Evolutionary conservation across 2,888 invertebrate species (phyloP).

Genomic region (Chymomyza procnemis): DNA sequence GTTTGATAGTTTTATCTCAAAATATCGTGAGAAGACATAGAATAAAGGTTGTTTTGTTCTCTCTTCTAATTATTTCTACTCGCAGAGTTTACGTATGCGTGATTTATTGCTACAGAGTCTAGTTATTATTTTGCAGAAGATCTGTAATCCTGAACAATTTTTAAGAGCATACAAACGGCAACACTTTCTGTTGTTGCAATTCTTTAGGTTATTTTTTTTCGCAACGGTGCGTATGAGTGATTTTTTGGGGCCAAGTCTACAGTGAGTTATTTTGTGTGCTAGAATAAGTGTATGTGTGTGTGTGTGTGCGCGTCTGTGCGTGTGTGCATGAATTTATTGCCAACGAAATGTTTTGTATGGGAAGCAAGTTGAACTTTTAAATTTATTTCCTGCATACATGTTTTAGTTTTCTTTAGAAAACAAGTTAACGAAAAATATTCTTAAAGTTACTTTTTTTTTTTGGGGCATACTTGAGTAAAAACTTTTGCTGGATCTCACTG

Average conservation of each 20-base stretch:
- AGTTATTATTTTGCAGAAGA: too few species aligned
- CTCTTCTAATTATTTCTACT: too few species aligned
- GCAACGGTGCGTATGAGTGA: constrained; percentile 71
- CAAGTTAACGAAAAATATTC: constrained; percentile 52
- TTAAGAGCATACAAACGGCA: neutral
- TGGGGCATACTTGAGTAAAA: constrained; percentile 22
- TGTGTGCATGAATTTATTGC: constrained; percentile 62
- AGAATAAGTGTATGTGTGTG: neutral
- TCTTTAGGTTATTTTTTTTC: neutral
- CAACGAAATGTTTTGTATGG: constrained; percentile 68
- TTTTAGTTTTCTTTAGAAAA: constrained; percentile 57
- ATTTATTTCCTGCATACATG: constrained; percentile 58
- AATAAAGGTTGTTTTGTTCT: too few species aligned
- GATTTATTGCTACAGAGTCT: too few species aligned
- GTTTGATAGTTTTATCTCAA: too few species aligned
- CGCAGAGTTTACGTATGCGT: too few species aligned
- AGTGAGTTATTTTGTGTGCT: constrained; percentile 18
- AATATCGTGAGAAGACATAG: too few species aligned
- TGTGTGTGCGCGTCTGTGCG: constrained; percentile 11
- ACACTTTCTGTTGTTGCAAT: neutral
- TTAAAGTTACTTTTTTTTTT: constrained; percentile 29
- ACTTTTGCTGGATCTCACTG: constrained; percentile 41
- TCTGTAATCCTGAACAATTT: neutral
- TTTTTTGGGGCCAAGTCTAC: constrained; percentile 40
- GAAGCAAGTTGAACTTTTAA: constrained; percentile 47